A percentile compares a stretch with the other conserved stretches of the same genome.
phyloP scores from a whole-genome alignment of 2,797 vertebrate genomes.

The Sebastes glaucus region DNA sequence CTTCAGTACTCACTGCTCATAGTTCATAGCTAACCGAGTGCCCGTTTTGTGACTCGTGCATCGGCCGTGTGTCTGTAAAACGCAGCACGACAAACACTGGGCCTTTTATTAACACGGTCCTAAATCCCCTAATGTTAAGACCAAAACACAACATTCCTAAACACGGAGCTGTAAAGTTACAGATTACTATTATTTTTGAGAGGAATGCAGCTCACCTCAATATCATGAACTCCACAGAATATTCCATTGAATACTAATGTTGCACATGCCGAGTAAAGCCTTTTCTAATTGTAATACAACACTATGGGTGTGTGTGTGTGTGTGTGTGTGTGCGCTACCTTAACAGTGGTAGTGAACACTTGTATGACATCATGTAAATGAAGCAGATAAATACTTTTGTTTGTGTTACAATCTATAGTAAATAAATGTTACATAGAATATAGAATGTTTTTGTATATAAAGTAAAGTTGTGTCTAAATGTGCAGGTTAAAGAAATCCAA shows the following conservation, averaged over 20 bases:
- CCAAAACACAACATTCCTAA: conserved; percentile 58
- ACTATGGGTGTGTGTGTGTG: conserved; percentile 8
- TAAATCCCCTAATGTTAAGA: conserved; percentile 11
- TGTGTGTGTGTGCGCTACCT: conserved; percentile 25
- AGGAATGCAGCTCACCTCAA: conserved; percentile 32
- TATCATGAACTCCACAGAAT: conserved; percentile 25
- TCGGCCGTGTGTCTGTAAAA: neutral
- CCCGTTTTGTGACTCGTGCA: neutral
- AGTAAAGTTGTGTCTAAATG: conserved; percentile 38
- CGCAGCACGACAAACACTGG: neutral
- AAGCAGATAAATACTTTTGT: conserved; percentile 27
- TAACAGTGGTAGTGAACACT: conserved; percentile 40
- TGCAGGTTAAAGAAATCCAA: neutral
- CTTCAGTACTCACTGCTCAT: neutral
- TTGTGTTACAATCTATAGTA: conserved; percentile 43
- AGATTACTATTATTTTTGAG: conserved; percentile 37
- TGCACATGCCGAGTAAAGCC: conserved; percentile 66
- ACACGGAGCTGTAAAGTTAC: conserved; percentile 29
- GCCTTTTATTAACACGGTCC: neutral
- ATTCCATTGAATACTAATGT: conserved; percentile 29
- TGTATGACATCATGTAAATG: conserved; percentile 52
- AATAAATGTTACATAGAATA: conserved; percentile 58
- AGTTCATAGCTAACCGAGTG: neutral
- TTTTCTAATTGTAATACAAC: conserved; percentile 48
- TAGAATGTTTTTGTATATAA: conserved; percentile 33